phyloP scores from a whole-genome alignment of 2,888 invertebrate genomes.

The Dynastes tityus region DNA sequence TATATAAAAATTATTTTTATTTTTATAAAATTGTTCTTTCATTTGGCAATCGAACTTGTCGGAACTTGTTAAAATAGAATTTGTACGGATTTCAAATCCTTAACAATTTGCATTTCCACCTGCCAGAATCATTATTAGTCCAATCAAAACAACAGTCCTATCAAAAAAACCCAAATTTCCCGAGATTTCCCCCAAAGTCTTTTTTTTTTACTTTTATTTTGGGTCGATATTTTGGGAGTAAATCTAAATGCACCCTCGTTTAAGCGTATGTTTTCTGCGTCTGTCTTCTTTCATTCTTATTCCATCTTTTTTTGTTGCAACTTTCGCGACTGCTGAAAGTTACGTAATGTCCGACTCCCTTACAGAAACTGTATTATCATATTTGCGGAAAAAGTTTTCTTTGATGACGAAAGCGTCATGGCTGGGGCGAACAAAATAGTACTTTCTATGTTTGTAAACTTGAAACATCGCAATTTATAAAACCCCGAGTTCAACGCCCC shows the following conservation, averaged over 20 bases:
- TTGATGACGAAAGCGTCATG: neutral
- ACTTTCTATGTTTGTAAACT: conserved; percentile 55
- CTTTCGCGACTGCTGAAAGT: conserved; percentile 21
- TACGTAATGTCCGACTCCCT: conserved; percentile 18
- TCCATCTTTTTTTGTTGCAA: conserved; percentile 8
- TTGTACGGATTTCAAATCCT: too few species aligned
- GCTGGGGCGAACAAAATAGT: neutral
- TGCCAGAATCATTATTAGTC: too few species aligned
- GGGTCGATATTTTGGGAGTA: too few species aligned
- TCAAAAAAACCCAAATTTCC: too few species aligned
- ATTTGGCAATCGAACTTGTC: too few species aligned
- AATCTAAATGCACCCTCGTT: conserved; percentile 25
- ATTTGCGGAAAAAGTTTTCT: conserved; percentile 21
- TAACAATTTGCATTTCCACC: too few species aligned
- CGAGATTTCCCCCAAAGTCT: too few species aligned
- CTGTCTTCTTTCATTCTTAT: neutral
- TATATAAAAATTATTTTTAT: too few species aligned
- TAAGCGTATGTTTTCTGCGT: neutral
- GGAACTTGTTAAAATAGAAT: too few species aligned
- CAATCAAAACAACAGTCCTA: too few species aligned
- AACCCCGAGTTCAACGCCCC: conserved; percentile 51
- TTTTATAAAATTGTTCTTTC: too few species aligned
- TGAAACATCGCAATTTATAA: conserved; percentile 61
- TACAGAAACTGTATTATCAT: conserved; percentile 29
- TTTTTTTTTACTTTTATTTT: conserved; percentile 21